These are phyloP conservation scores for Pseudolycoriella hygida DNA, from an alignment of 2,888 invertebrate species.

Conservation along the genomic window DNA sequence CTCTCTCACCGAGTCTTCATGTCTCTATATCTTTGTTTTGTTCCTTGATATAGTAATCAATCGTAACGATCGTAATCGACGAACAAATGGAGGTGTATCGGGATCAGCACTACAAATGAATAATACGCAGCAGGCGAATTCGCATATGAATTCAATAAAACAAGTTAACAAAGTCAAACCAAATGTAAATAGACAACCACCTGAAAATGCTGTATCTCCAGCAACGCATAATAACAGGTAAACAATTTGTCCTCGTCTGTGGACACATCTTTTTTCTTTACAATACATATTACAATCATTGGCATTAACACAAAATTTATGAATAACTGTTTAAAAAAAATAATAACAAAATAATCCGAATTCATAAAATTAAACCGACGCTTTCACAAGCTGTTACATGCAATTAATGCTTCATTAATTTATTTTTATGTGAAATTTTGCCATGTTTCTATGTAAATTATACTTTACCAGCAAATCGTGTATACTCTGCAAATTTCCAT, in stretches of 20 bases:
- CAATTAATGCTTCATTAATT: not conserved
- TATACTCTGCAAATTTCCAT: too few relatives aligned
- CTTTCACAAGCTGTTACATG: not conserved
- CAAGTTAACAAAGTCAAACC: conserved; percentile 84
- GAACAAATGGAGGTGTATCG: conserved; percentile 23
- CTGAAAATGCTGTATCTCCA: conserved; percentile 53
- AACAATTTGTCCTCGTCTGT: too few relatives aligned
- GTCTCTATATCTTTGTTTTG: too few relatives aligned
- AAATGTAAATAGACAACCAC: conserved; percentile 59
- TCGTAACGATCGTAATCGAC: conserved; percentile 63
- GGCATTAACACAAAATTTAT: too few relatives aligned
- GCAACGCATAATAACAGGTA: conserved; percentile 52
- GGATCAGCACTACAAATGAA: conserved; percentile 33
- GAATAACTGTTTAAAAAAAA: too few relatives aligned
- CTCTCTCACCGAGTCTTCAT: too few relatives aligned
- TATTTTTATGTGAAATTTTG: too few relatives aligned
- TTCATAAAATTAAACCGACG: too few relatives aligned
- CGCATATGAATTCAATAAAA: conserved; percentile 33
- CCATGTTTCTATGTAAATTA: too few relatives aligned
- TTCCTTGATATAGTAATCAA: conserved; percentile 58
- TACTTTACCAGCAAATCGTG: too few relatives aligned
- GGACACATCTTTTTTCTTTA: conserved; percentile 4
- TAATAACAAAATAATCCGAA: too few relatives aligned
- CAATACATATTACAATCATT: conserved; percentile 3
- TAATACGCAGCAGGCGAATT: conserved; percentile 30